Evolutionary conservation across 2,888 invertebrate species (phyloP).

Genomic region (Sarcophaga caerulescens): DNA sequence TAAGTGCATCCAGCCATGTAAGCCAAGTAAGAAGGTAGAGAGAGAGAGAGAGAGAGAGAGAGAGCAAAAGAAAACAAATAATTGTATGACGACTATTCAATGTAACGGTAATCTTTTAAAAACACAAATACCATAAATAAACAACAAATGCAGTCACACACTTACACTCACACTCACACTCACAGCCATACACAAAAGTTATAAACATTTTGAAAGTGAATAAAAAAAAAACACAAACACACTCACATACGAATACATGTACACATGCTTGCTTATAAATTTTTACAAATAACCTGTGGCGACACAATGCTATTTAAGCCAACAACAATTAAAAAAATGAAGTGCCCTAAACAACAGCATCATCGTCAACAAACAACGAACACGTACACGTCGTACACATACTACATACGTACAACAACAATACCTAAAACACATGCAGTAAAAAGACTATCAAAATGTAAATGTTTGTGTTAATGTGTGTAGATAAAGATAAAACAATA

Average conservation of each 20-base stretch:
- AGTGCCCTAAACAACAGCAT: constrained; percentile 59
- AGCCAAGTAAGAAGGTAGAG: constrained; percentile 29
- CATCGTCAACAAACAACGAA: constrained; percentile 10
- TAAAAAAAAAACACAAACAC: background rate
- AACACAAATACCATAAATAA: constrained; percentile 48
- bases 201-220: background rate
- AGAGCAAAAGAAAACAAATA: constrained; percentile 14
- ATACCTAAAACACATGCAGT: constrained; percentile 19
- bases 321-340: constrained; percentile 59
- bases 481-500: constrained; percentile 28
- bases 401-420: constrained; percentile 18
- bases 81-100: constrained; percentile 58
- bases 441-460: background rate
- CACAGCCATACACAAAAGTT: too few relatives aligned
- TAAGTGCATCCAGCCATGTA: constrained; percentile 23
- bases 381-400: background rate
- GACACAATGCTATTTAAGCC: constrained; percentile 64
- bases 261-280: constrained; percentile 22
- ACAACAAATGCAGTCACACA: constrained; percentile 17
- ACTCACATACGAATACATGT: background rate
- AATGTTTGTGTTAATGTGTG: constrained; percentile 4
- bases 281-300: constrained; percentile 48
- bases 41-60: background rate
- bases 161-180: too few relatives aligned
- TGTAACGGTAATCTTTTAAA: constrained; percentile 44